phyloP scores from a whole-genome alignment of 2,888 invertebrate species.

The Thecocarcelia acutangulata region DNA sequence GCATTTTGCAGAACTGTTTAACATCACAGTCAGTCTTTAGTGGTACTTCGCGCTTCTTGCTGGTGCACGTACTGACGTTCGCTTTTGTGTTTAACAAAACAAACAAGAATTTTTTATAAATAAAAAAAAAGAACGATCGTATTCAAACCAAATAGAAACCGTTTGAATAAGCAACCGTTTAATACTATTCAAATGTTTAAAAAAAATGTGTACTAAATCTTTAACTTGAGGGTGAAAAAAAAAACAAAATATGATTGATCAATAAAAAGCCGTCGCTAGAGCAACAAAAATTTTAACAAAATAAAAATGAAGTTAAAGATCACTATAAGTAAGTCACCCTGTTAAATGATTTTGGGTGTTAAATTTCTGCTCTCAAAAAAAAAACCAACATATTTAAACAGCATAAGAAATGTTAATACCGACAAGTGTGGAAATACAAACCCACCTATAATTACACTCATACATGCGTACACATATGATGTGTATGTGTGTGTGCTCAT shows the following conservation, averaged over 20 bases:
- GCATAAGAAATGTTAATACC: not conserved
- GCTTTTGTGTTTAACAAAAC: constrained; percentile 42
- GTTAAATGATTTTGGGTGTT: constrained; percentile 49
- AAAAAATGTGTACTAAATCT: not conserved
- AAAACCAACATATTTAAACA: constrained; percentile 15
- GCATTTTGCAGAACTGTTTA: constrained; percentile 80
- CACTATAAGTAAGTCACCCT: constrained; percentile 7
- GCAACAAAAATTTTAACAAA: not conserved
- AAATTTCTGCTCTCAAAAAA: constrained; percentile 40
- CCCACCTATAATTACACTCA: not conserved
- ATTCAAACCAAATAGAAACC: constrained; percentile 36
- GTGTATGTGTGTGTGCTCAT: not conserved
- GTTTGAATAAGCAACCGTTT: constrained; percentile 50
- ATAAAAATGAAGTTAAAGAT: constrained; percentile 3
- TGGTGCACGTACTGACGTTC: constrained; percentile 72
- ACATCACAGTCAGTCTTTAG: constrained; percentile 79
- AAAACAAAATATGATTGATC: constrained; percentile 5
- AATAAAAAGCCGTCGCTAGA: constrained; percentile 63
- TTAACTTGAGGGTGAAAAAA: not conserved
- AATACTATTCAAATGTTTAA: constrained; percentile 10
- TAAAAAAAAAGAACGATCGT: constrained; percentile 41
- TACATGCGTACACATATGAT: not conserved
- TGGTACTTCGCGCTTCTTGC: constrained; percentile 79
- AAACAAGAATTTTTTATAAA: no score
- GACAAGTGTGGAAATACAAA: not conserved